phyloP scores from a whole-genome alignment of 1,140 invertebrate genomes.

The Metopolophium dirhodum region DNA sequence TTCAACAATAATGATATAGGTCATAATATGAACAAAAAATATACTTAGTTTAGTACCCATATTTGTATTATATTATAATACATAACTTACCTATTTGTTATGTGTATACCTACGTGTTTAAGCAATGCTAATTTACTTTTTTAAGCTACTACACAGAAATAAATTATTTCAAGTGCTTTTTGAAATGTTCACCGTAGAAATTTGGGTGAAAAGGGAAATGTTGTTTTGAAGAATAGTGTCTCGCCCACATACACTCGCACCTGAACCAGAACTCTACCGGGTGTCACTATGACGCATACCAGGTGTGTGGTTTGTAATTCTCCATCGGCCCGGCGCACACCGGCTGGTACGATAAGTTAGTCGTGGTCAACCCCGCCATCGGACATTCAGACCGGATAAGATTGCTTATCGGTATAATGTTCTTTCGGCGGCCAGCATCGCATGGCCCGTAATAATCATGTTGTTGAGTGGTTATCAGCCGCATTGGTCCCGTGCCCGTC shows the following conservation, averaged over 20 bases:
- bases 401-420: not conserved
- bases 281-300: not conserved
- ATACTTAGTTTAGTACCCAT: too few relatives aligned
- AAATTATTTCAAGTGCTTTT: not conserved
- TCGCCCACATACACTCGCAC: not conserved
- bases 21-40: too few relatives aligned
- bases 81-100: too few relatives aligned
- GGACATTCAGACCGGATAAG: not conserved
- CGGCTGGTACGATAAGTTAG: not conserved
- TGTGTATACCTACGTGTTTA: too few relatives aligned
- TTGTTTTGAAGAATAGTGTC: not conserved
- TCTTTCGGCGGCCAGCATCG: not conserved
- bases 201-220: not conserved
- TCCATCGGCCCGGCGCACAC: not conserved
- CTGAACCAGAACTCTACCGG: not conserved
- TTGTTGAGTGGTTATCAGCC: not conserved
- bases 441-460: constrained; percentile 1
- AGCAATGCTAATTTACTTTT: too few relatives aligned
- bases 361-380: constrained; percentile 12
- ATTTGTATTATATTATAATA: too few relatives aligned
- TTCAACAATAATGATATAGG: too few relatives aligned
- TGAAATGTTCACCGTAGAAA: not conserved
- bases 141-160: too few relatives aligned
- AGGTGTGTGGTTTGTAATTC: not conserved
- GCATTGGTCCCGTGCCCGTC: not conserved